These are phyloP conservation scores for Itoplectis maculator DNA, from an alignment of 2,888 invertebrate species.

Conservation along the genomic window DNA sequence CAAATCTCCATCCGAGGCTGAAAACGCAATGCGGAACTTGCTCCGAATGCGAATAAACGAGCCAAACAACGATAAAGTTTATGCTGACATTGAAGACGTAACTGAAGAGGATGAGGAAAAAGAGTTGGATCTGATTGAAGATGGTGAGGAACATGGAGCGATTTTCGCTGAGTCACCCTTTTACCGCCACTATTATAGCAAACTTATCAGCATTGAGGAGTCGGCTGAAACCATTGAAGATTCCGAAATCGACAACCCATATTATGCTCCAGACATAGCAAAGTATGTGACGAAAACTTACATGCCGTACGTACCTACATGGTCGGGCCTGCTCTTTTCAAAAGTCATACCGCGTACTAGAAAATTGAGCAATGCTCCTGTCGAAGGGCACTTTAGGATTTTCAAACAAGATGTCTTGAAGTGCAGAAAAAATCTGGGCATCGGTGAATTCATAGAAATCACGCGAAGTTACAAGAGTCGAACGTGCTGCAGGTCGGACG, in stretches of 20 bases:
- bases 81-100: neutral
- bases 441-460: slow-evolving; percentile 27
- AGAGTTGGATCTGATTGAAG: slow-evolving; percentile 13
- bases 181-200: slow-evolving; percentile 1
- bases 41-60: neutral
- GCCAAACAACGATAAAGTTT: neutral
- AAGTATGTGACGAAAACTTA: slow-evolving; percentile 19
- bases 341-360: slow-evolving; percentile 9
- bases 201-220: neutral
- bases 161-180: slow-evolving; percentile 27
- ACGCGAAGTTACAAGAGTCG: slow-evolving; percentile 14
- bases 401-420: slow-evolving; percentile 20
- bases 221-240: neutral
- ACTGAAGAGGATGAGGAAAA: neutral
- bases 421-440: neutral
- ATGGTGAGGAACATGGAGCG: neutral
- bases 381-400: slow-evolving; percentile 35
- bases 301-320: slow-evolving; percentile 16
- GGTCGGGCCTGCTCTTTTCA: slow-evolving; percentile 11
- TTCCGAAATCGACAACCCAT: neutral
- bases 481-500: slow-evolving; percentile 11
- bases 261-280: slow-evolving; percentile 21
- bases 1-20: neutral
- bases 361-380: slow-evolving; percentile 18
- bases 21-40: neutral